These are phyloP conservation scores for Tenodera sinensis DNA, from an alignment of 2,888 invertebrate species.

Conservation along the genomic window DNA sequence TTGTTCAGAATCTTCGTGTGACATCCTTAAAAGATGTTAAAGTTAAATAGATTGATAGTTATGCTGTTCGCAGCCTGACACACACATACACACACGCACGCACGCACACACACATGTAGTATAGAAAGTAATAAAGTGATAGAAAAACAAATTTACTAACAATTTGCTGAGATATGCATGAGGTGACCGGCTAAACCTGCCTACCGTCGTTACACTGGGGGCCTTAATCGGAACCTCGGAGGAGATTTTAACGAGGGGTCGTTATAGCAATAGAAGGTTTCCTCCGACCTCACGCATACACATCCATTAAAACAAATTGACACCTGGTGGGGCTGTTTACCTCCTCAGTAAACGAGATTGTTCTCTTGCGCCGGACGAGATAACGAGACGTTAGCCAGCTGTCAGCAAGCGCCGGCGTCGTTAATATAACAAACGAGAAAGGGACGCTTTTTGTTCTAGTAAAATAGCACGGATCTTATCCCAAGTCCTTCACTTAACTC, in stretches of 20 bases:
- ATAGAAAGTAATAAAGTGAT: too few relatives aligned
- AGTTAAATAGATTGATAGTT: too few relatives aligned
- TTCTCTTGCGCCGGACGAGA: background rate
- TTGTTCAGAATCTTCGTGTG: too few relatives aligned
- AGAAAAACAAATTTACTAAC: too few relatives aligned
- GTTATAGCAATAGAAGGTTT: constrained; percentile 35
- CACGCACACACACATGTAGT: too few relatives aligned
- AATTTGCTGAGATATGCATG: too few relatives aligned
- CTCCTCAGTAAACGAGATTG: constrained; percentile 7
- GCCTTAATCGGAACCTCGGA: background rate
- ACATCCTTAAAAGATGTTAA: too few relatives aligned
- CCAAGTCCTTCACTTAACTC: too few relatives aligned
- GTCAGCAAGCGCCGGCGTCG: background rate
- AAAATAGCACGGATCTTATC: too few relatives aligned
- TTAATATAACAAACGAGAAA: constrained; percentile 2
- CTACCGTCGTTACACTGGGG: background rate
- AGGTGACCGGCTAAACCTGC: too few relatives aligned
- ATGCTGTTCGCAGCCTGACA: too few relatives aligned
- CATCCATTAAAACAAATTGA: constrained; percentile 52
- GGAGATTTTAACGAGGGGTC: constrained; percentile 39
- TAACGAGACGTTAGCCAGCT: background rate
- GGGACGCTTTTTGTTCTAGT: background rate
- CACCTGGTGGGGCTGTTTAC: constrained; percentile 42
- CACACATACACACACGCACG: too few relatives aligned
- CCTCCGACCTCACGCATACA: constrained; percentile 34